A percentile compares a stretch with the other conserved stretches of the same genome.
Conservation (phyloP, 1,140 invertebrate species). For the Caenorhabditis inopinata region DNA sequence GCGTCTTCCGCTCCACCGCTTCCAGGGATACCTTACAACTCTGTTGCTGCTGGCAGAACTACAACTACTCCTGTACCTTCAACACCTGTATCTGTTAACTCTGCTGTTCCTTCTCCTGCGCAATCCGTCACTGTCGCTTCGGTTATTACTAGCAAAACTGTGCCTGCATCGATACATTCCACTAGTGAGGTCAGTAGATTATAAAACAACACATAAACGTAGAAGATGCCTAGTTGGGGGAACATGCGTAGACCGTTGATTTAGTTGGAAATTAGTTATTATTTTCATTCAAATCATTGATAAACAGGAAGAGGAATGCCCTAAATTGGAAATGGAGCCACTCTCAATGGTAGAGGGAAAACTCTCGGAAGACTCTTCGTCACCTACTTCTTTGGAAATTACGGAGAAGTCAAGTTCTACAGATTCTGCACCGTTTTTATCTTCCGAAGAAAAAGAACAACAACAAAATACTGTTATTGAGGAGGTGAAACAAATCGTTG, state of each 20-base stretch:
- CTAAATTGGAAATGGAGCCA: not conserved
- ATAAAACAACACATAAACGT: too few relatives aligned
- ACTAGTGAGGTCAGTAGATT: not conserved
- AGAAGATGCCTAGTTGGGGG: too few relatives aligned
- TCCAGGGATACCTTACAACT: constrained; percentile 66
- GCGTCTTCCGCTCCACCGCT: constrained; percentile 68
- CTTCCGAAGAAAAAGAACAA: constrained; percentile 11
- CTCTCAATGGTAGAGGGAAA: not conserved
- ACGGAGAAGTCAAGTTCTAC: not conserved
- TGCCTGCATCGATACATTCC: not conserved
- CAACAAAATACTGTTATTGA: not conserved
- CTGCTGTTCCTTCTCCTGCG: constrained; percentile 10
- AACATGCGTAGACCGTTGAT: too few relatives aligned
- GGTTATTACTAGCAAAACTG: not conserved
- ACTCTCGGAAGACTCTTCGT: not conserved
- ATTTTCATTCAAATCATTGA: too few relatives aligned
- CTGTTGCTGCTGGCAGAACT: constrained; percentile 62
- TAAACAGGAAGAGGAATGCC: not conserved
- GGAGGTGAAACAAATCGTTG: constrained; percentile 3
- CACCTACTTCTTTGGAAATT: not conserved
- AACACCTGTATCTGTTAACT: constrained; percentile 27
- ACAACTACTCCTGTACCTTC: constrained; percentile 40
- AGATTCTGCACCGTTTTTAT: not conserved
- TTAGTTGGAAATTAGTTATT: too few relatives aligned
- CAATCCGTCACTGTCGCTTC: not conserved